A percentile compares a stretch with the other conserved stretches of the same genome.
phyloP scores from a whole-genome alignment of 2,888 invertebrate species.

The Taphrorychus bicolor region DNA sequence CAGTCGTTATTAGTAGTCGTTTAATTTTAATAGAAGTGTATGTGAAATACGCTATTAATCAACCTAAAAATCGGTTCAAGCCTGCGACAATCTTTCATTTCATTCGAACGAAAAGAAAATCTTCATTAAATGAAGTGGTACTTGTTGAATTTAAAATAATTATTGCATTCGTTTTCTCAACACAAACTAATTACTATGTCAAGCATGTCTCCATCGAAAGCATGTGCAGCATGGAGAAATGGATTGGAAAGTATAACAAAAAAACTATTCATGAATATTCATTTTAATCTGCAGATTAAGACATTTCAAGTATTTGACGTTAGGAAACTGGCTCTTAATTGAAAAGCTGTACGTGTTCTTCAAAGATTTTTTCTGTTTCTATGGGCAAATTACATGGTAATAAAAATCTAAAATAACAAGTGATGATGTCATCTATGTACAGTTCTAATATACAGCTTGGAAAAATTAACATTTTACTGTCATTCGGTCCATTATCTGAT shows the following conservation, averaged over 20 bases:
- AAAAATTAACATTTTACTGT: constrained; percentile 29
- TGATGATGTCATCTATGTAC: constrained; percentile 27
- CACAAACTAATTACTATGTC: not conserved
- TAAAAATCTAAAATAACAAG: constrained; percentile 16
- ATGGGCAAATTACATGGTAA: not conserved
- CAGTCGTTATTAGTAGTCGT: constrained; percentile 8
- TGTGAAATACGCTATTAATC: not conserved
- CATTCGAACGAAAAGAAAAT: no score
- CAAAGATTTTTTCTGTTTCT: not conserved
- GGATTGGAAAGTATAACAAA: not conserved
- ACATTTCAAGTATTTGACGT: no score
- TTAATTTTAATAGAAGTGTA: not conserved
- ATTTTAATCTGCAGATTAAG: no score
- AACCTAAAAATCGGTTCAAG: no score
- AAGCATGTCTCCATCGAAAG: not conserved
- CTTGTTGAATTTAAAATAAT: not conserved
- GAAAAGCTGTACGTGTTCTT: no score
- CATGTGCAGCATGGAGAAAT: not conserved
- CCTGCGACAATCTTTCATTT: no score
- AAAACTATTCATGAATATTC: no score
- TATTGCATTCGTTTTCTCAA: not conserved
- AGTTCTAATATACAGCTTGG: constrained; percentile 16
- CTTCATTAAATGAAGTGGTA: not conserved
- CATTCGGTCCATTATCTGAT: constrained; percentile 17
- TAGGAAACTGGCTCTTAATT: no score